Evolutionary conservation across 2,797 vertebrate species (phyloP).

Genomic region (Iguana delicatissima): DNA sequence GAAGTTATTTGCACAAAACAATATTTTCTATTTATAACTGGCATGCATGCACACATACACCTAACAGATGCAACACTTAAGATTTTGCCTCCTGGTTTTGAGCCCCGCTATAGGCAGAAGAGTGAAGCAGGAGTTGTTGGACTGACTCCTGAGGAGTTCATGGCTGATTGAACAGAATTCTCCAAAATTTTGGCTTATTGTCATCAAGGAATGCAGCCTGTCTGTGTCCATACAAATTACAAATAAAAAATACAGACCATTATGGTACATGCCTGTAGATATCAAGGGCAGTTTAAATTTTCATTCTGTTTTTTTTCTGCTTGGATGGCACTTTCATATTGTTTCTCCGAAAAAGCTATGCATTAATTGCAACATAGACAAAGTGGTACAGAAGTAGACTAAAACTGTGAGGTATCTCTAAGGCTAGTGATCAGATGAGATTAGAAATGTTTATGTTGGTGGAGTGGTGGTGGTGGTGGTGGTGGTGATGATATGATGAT

Average conservation of each 20-base stretch:
- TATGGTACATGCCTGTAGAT: slow-evolving; percentile 40
- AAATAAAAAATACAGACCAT: background rate
- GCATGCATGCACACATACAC: too few species aligned
- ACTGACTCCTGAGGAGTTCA: background rate
- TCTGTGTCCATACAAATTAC: slow-evolving; percentile 35
- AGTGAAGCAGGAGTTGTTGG: background rate
- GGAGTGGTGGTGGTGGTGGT: too few species aligned
- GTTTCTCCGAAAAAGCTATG: background rate
- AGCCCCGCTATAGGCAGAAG: background rate
- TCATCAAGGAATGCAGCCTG: background rate
- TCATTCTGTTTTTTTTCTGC: background rate
- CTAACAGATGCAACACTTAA: background rate
- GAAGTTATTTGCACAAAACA: too few species aligned
- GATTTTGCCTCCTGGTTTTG: background rate
- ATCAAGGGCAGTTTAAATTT: slow-evolving; percentile 23
- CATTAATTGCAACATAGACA: background rate
- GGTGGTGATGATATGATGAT: background rate
- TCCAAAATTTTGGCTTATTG: background rate
- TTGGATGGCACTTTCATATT: slow-evolving; percentile 54
- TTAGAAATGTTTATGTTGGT: too few species aligned
- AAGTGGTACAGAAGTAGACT: background rate
- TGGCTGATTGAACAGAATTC: background rate
- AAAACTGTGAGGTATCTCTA: background rate
- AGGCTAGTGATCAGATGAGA: slow-evolving; percentile 16
- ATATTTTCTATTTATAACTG: too few species aligned